Conservation (phyloP, 2,113 vertebrate species). For the Deroptyus accipitrinus region DNA sequence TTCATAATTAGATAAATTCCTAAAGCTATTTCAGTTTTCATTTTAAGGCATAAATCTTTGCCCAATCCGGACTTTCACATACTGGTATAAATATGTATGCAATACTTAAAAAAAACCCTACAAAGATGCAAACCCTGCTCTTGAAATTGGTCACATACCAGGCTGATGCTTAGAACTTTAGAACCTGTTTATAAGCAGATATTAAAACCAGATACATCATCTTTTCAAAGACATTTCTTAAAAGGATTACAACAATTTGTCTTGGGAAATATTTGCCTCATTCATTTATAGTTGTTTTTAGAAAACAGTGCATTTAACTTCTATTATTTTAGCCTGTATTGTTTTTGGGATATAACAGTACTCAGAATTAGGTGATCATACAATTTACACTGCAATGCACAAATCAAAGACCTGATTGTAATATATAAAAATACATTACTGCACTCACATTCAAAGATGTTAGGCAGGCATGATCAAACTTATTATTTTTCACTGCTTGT, state of each 20-base stretch:
- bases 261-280: neutral
- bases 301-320: neutral
- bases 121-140: neutral
- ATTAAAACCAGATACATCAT: neutral
- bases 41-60: neutral
- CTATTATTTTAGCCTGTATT: neutral
- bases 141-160: neutral
- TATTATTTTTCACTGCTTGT: neutral
- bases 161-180: neutral
- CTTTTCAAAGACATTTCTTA: neutral
- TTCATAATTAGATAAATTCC: neutral
- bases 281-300: neutral
- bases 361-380: neutral
- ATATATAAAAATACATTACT: neutral
- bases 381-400: neutral
- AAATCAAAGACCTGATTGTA: neutral
- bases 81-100: neutral
- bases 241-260: neutral
- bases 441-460: neutral
- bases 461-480: neutral
- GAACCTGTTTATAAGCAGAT: neutral
- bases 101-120: neutral
- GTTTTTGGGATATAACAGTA: neutral
- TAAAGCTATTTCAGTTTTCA: neutral
- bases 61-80: neutral